Evolutionary conservation across 2,797 vertebrate species (phyloP).

Genomic region (Champsocephalus esox): DNA sequence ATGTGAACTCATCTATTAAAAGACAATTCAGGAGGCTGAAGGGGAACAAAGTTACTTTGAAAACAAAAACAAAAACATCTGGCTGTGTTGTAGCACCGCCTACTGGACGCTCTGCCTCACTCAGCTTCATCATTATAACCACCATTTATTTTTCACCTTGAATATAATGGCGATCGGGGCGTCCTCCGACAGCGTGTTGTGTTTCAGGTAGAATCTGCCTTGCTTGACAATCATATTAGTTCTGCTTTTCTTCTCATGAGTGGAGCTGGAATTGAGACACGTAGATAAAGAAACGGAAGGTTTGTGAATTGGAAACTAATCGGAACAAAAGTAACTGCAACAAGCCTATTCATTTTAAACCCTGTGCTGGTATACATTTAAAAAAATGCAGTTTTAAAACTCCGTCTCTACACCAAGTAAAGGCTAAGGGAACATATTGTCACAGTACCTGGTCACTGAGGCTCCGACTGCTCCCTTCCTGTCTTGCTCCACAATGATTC

Average conservation of each 20-base stretch:
- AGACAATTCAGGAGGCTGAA: neutral
- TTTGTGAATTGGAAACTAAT: neutral
- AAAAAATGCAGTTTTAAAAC: neutral
- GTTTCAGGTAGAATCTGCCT: conserved; percentile 95
- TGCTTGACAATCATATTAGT: conserved; percentile 97
- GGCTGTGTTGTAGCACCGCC: conserved; percentile 64
- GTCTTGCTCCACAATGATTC: conserved; percentile 98
- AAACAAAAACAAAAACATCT: conserved; percentile 2
- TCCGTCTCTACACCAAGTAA: neutral
- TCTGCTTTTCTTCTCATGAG: conserved; percentile 99
- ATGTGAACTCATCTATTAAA: neutral
- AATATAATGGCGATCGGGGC: conserved; percentile 98
- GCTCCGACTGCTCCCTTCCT: conserved; percentile 96
- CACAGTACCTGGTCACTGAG: conserved; percentile 94
- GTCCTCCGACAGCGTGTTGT: conserved; percentile 97
- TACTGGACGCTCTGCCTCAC: conserved; percentile 46
- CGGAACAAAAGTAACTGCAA: neutral
- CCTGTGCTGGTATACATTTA: neutral
- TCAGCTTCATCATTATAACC: neutral
- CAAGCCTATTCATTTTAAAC: neutral
- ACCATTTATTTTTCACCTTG: conserved; percentile 85
- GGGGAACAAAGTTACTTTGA: conserved; percentile 13
- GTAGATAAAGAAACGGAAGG: neutral
- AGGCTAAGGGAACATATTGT: neutral
- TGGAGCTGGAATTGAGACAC: conserved; percentile 87